These are phyloP conservation scores for Whitmania pigra DNA, from an alignment of 1,140 invertebrate genomes.

Conservation along the genomic window DNA sequence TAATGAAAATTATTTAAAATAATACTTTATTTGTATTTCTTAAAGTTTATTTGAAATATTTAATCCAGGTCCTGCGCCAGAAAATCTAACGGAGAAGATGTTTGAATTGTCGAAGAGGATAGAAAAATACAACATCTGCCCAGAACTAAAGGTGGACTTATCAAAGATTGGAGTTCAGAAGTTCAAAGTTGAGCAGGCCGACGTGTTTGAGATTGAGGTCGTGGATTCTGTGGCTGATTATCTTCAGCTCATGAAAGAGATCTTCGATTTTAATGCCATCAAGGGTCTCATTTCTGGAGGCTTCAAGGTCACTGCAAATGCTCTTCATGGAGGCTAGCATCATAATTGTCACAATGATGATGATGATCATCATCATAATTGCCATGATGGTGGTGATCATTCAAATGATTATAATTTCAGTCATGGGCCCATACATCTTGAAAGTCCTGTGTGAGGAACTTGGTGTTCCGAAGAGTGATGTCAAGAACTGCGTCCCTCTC, in stretches of 20 bases:
- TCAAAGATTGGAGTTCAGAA: conserved; percentile 52
- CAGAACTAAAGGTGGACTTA: conserved; percentile 63
- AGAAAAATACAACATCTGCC: conserved; percentile 63
- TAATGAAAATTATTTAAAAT: background rate
- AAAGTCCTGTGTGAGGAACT: conserved; percentile 78
- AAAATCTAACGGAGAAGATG: conserved; percentile 75
- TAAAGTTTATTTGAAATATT: background rate
- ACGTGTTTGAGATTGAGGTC: conserved; percentile 71
- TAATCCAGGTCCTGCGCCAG: conserved; percentile 62
- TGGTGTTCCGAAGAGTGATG: conserved; percentile 50
- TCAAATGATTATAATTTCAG: conserved; percentile 51
- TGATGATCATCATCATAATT: too few species aligned
- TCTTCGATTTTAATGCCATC: conserved; percentile 85
- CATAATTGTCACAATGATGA: background rate
- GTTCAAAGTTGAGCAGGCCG: conserved; percentile 51
- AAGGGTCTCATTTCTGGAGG: conserved; percentile 55
- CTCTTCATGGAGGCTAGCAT: conserved; percentile 76
- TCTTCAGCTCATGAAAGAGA: conserved; percentile 79
- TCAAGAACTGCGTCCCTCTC: conserved; percentile 61
- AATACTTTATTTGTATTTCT: background rate
- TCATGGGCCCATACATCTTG: conserved; percentile 88
- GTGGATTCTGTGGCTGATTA: conserved; percentile 86
- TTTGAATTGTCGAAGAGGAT: conserved; percentile 68
- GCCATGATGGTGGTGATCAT: too few species aligned
- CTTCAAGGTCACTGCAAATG: conserved; percentile 77